These are phyloP conservation scores for Eupithecia tripunctaria DNA, from an alignment of 2,888 invertebrate genomes.

Conservation along the genomic window DNA sequence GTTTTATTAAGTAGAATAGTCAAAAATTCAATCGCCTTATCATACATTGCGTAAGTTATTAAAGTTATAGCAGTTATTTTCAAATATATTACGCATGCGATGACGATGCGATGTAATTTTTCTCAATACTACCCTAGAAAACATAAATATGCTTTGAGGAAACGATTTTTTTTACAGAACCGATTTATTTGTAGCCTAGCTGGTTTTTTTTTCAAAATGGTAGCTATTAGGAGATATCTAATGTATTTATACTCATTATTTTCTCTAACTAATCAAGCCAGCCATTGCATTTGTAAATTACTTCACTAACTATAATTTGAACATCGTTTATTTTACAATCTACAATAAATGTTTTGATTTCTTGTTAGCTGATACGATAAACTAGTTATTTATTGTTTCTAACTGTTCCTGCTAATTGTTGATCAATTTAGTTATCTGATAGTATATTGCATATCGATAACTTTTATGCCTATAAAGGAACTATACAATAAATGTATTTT, in stretches of 20 bases:
- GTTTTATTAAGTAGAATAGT: no score
- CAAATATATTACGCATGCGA: no score
- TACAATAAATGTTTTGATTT: conserved; percentile 23
- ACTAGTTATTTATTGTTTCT: conserved; percentile 24
- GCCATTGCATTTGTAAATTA: not conserved
- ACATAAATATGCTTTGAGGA: no score
- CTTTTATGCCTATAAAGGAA: not conserved
- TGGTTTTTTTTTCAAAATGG: not conserved
- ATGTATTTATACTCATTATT: not conserved
- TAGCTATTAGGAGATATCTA: not conserved
- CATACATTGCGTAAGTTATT: no score
- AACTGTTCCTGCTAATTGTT: conserved; percentile 28
- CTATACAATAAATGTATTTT: no score
- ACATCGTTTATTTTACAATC: conserved; percentile 13
- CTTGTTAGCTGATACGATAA: conserved; percentile 28
- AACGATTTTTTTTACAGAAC: no score
- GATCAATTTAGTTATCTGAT: conserved; percentile 24
- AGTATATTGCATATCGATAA: not conserved
- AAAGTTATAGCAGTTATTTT: no score
- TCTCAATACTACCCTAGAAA: no score
- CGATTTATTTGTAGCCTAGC: no score
- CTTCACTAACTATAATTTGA: not conserved
- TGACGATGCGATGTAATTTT: no score
- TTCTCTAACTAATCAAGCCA: not conserved
- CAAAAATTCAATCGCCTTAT: no score